Conservation (phyloP, 1,140 invertebrate genomes). For the Oedothorax gibbosus region DNA sequence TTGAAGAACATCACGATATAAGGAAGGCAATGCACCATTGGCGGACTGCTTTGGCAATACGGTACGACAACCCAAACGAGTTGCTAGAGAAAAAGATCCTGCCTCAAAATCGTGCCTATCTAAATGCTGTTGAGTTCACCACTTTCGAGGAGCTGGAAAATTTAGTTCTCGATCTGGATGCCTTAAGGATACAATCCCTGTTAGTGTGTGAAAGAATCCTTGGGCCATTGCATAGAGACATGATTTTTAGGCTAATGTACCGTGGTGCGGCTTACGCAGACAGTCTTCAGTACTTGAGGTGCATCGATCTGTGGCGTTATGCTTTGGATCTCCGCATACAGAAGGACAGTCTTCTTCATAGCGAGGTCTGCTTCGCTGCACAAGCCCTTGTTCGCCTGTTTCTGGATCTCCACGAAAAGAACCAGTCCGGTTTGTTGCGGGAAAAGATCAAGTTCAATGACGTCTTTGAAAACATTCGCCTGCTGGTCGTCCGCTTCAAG, state of each 20-base stretch:
- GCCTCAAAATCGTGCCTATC: slow-evolving; percentile 72
- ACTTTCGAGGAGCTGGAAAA: slow-evolving; percentile 78
- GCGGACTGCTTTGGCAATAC: slow-evolving; percentile 72
- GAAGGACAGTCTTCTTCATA: slow-evolving; percentile 78
- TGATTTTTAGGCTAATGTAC: slow-evolving; percentile 81
- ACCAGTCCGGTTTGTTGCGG: slow-evolving; percentile 71
- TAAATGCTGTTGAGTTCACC: slow-evolving; percentile 78
- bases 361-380: slow-evolving; percentile 84
- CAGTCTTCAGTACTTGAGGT: slow-evolving; percentile 83
- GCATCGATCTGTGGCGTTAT: slow-evolving; percentile 86
- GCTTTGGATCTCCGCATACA: slow-evolving; percentile 82
- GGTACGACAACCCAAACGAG: slow-evolving; percentile 62
- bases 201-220: slow-evolving; percentile 85
- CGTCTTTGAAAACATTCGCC: slow-evolving; percentile 71
- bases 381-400: slow-evolving; percentile 79
- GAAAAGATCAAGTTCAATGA: slow-evolving; percentile 77
- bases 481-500: slow-evolving; percentile 65
- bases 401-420: slow-evolving; percentile 80
- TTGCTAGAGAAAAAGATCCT: slow-evolving; percentile 24
- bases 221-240: slow-evolving; percentile 84
- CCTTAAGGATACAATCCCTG: slow-evolving; percentile 83
- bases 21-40: slow-evolving; percentile 71
- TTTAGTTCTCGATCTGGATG: slow-evolving; percentile 81
- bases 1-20: slow-evolving; percentile 82
- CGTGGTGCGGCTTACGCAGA: slow-evolving; percentile 89